Percentiles rank a stretch among this genome's conserved stretches.
These are phyloP conservation scores for Macaria notata DNA, from an alignment of 2,888 invertebrate genomes.

Conservation along the genomic window DNA sequence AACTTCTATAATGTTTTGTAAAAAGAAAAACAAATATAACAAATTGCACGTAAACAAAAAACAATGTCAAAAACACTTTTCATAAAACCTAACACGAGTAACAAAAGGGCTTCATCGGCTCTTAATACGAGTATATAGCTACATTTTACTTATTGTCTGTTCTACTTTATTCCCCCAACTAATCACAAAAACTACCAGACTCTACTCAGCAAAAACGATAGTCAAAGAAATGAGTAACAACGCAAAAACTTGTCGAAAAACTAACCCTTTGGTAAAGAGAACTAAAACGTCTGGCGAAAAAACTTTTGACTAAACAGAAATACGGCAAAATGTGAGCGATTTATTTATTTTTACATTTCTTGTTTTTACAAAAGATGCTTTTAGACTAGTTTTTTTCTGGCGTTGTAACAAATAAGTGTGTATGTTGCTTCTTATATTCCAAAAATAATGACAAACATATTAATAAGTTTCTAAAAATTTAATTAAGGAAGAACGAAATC, in stretches of 20 bases:
- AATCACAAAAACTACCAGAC: conserved; percentile 12
- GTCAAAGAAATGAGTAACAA: conserved; percentile 10
- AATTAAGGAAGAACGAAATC: too few species aligned
- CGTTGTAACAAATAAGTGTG: too few species aligned
- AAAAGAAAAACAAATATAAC: too few species aligned
- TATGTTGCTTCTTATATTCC: too few species aligned
- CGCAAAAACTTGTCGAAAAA: conserved; percentile 16
- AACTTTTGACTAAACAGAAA: conserved; percentile 9
- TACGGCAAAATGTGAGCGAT: conserved; percentile 25
- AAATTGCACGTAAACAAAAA: too few species aligned
- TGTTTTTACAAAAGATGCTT: neutral
- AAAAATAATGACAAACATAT: too few species aligned
- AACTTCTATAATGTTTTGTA: too few species aligned
- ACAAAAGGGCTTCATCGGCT: too few species aligned
- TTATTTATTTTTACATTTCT: conserved; percentile 24
- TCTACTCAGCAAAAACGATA: conserved; percentile 17
- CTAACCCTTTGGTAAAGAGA: conserved; percentile 5
- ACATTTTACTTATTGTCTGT: neutral
- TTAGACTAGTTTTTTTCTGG: neutral
- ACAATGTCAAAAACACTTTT: too few species aligned
- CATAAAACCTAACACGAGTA: too few species aligned
- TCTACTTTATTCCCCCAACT: conserved; percentile 4
- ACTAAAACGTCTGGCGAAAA: conserved; percentile 11
- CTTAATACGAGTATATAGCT: too few species aligned
- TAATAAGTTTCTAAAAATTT: too few species aligned